Conservation (phyloP, 92 coral and sea anemone genomes). For the Umimayanthus kanabou region DNA sequence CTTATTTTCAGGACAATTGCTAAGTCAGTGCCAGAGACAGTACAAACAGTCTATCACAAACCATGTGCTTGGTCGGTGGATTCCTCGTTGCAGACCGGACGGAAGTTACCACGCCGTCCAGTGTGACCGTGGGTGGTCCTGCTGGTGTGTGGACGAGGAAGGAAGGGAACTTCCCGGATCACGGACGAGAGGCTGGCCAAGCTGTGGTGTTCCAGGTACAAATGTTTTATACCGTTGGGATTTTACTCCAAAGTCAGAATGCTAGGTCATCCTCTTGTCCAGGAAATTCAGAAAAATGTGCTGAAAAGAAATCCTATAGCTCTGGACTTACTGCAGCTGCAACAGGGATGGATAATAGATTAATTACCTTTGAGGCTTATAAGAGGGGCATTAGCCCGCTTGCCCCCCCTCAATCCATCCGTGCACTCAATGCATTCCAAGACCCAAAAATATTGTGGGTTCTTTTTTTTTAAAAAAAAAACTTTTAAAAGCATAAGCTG, state of each 20-base stretch:
- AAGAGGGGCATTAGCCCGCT: too few relatives aligned
- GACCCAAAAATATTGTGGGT: neutral
- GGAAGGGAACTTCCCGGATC: conserved; percentile 87
- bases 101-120: conserved; percentile 91
- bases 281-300: too few relatives aligned
- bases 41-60: conserved; percentile 62
- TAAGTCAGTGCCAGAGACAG: conserved; percentile 73
- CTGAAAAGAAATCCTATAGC: too few relatives aligned
- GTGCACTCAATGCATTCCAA: neutral
- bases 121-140: conserved; percentile 87
- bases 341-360: too few relatives aligned
- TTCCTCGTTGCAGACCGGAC: conserved; percentile 87
- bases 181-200: conserved; percentile 81
- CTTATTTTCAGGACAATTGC: conserved; percentile 48
- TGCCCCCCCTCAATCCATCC: too few relatives aligned
- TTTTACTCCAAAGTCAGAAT: neutral
- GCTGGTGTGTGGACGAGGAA: conserved; percentile 96
- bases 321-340: too few relatives aligned
- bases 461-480: too few relatives aligned
- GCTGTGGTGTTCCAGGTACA: conserved; percentile 82
- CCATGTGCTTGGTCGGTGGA: conserved; percentile 86
- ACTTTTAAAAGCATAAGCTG: too few relatives aligned
- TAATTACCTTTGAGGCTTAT: too few relatives aligned
- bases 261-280: too few relatives aligned
- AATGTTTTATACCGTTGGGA: neutral